Evolutionary conservation across 2,888 invertebrate genomes (phyloP), one percentile per base, ranked within the genome.

Genomic region (Microctonus brassicae): DNA sequence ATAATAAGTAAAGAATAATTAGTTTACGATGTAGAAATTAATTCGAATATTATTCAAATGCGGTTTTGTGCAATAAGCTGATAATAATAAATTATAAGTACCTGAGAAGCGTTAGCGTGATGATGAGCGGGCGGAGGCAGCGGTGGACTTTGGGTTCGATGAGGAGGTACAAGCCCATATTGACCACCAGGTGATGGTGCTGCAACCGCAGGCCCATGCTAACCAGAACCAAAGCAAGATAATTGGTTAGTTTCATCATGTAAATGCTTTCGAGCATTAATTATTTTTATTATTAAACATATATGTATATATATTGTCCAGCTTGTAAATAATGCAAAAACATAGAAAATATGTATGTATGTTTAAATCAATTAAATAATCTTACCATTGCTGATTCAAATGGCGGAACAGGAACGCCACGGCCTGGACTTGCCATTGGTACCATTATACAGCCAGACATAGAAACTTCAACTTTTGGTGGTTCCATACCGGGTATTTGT

Each of bases 61-160:
- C 36, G 11, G 29, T 20, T 52, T 29, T 20, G 36, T 53, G 47
- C 33, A 61, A 39, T 42, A 68, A 72, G 72, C 64, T 62, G 58
- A 39, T 69, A 34, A 57, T 72, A 71, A 72, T 67, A n/a, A n/a
- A n/a, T n/a, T 74, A 77, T 80, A 81, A 82, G 80, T 87, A 87
- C 87, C 87, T 88, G 88, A 80, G 85, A 85, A 81, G 87, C 82
- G 78, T 87, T 85, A 82, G 85, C 85, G 78, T 88, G 94, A 90
- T 94, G 95, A 88, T 95, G 95, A 80, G 95, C 95, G 85, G 95
- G 95, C 84, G 95, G 95, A 83, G 94, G 95, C 81, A 87, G 76
- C 77, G 87, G 87, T 78, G 87, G 87, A 88, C 94, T 94, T 89
- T 94, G 92, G 82, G 90, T 79, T 75, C 86, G 84, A 84, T 86